Conservation (phyloP, 2,113 vertebrate genomes). For the Hepsetus odoe region DNA sequence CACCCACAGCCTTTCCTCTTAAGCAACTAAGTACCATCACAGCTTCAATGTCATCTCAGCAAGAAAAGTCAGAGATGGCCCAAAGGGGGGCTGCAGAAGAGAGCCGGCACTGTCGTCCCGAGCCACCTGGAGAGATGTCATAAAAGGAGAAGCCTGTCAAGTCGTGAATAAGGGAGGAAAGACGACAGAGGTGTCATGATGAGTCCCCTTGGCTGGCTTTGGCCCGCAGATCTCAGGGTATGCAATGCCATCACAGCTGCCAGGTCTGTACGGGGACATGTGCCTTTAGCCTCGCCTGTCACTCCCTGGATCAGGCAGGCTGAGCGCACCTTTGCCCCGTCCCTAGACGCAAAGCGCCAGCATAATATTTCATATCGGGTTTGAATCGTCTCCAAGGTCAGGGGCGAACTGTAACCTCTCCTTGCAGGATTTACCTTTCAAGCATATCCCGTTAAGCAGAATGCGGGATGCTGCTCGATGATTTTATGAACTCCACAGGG, state of each 20-base stretch:
- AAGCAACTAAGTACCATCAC: constrained; percentile 36
- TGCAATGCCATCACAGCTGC: constrained; percentile 58
- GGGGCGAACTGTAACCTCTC: not conserved
- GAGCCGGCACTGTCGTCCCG: constrained; percentile 50
- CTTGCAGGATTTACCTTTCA: not conserved
- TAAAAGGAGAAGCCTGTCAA: constrained; percentile 59
- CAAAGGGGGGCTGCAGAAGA: not conserved
- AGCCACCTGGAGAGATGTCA: constrained; percentile 72
- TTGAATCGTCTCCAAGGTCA: not conserved
- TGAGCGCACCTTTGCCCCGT: constrained; percentile 54
- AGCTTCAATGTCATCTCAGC: constrained; percentile 33
- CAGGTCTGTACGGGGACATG: constrained; percentile 54
- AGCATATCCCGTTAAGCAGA: not conserved
- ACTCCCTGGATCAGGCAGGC: constrained; percentile 34
- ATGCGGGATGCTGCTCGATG: not conserved
- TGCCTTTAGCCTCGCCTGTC: constrained; percentile 61
- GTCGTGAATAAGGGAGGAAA: constrained; percentile 39
- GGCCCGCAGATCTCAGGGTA: constrained; percentile 27
- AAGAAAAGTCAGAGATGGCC: constrained; percentile 9
- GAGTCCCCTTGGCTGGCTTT: constrained; percentile 25
- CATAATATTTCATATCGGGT: constrained; percentile 24
- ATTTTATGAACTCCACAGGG: not conserved
- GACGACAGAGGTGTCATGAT: constrained; percentile 38
- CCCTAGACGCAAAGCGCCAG: constrained; percentile 18
- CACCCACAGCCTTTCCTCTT: not conserved